Evolutionary conservation across 2,797 vertebrate genomes (phyloP).

Genomic region (Ara ararauna): DNA sequence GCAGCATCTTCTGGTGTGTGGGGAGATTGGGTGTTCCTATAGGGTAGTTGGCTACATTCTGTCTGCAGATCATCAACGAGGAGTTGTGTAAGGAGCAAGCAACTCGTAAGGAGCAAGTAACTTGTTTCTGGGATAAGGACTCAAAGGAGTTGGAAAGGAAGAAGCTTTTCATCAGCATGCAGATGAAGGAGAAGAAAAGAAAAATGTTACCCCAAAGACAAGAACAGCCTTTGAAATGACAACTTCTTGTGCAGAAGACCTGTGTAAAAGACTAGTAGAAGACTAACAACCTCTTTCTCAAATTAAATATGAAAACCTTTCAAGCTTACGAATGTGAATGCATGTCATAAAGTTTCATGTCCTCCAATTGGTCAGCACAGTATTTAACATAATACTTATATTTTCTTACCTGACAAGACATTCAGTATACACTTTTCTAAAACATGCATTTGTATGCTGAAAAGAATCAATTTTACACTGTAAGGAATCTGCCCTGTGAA

Average conservation of each 20-base stretch:
- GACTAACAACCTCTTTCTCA: not conserved
- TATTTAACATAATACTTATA: not conserved
- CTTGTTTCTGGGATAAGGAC: not conserved
- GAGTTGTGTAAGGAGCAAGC: not conserved
- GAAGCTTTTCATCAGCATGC: not conserved
- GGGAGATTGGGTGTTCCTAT: not conserved
- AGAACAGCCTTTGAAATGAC: not conserved
- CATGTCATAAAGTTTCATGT: not conserved
- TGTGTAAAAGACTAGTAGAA: not conserved
- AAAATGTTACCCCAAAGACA: not conserved
- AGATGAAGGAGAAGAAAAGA: not conserved
- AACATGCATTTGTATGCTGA: accelerated
- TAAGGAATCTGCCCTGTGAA: not conserved
- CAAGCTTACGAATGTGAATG: not conserved
- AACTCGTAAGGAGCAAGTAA: not conserved
- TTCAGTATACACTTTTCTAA: not conserved
- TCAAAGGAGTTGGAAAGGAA: not conserved
- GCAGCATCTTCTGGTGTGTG: not conserved
- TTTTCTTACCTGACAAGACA: not conserved
- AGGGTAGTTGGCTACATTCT: not conserved
- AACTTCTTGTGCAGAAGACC: not conserved
- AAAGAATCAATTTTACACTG: not conserved
- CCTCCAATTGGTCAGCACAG: not conserved
- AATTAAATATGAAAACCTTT: not conserved
- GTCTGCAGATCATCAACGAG: not conserved